phyloP scores from a whole-genome alignment of 35 echinoderm and acorn worm genomes.

The Apostichopus californicus region DNA sequence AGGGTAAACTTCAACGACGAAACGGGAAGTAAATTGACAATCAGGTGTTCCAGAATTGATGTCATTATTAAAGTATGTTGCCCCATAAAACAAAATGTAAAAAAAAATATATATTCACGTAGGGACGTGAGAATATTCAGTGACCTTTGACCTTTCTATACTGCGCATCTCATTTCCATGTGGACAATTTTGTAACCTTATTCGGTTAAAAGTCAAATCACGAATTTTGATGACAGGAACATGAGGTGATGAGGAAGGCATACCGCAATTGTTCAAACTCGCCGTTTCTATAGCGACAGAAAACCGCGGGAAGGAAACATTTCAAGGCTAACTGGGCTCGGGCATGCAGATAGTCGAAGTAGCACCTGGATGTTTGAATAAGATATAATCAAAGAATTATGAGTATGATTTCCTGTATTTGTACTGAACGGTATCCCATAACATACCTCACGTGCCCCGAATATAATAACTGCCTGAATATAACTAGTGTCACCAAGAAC shows the following conservation, averaged over 20 bases:
- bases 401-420: not conserved
- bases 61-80: constrained; percentile 13
- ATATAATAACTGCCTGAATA: too few species aligned
- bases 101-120: not conserved
- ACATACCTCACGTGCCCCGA: not conserved
- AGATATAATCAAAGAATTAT: not conserved
- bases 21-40: not conserved
- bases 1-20: not conserved
- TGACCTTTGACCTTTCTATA: constrained; percentile 13
- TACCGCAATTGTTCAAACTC: constrained; percentile 30
- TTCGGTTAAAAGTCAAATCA: constrained; percentile 12
- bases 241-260: constrained; percentile 18
- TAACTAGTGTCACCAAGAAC: too few species aligned
- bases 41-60: not conserved
- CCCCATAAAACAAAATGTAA: not conserved
- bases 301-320: constrained; percentile 33
- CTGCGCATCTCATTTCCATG: constrained; percentile 5
- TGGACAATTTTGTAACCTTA: constrained; percentile 36
- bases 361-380: constrained; percentile 22
- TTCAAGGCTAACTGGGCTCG: not conserved
- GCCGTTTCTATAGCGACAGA: constrained; percentile 5
- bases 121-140: not conserved
- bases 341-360: not conserved
- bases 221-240: not conserved
- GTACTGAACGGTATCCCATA: not conserved